Percentiles rank a stretch among this genome's conserved stretches.
Evolutionary conservation across 2,113 vertebrate genomes (phyloP).

Genomic region (Papio anubis): DNA sequence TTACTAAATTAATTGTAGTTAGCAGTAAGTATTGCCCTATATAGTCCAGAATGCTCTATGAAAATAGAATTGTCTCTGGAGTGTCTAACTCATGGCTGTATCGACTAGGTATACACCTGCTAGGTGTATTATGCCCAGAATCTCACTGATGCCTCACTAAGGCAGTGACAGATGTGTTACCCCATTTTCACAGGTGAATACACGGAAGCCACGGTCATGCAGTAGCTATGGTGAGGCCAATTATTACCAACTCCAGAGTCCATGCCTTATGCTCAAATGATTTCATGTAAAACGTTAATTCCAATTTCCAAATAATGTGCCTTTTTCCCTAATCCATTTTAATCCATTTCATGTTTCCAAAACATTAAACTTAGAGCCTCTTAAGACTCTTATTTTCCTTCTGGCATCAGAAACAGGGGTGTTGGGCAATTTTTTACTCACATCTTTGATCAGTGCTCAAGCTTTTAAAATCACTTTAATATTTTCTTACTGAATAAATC

Average conservation of each 20-base stretch:
- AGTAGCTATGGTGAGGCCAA: background rate
- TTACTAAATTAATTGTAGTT: background rate
- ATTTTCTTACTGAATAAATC: background rate
- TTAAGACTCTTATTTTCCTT: background rate
- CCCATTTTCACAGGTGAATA: background rate
- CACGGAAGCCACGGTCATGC: background rate
- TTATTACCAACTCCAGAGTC: background rate
- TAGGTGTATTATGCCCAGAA: accelerated
- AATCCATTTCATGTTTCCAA: background rate
- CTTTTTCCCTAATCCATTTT: background rate
- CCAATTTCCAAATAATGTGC: background rate
- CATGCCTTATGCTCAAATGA: background rate
- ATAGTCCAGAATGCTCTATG: background rate
- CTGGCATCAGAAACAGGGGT: background rate
- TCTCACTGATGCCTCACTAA: background rate
- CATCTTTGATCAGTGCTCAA: background rate
- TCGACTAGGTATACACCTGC: accelerated
- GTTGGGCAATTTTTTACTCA: background rate
- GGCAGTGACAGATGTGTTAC: accelerated
- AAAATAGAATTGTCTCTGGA: background rate
- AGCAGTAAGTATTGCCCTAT: background rate
- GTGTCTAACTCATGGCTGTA: background rate
- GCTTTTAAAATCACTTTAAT: background rate
- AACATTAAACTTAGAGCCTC: background rate
- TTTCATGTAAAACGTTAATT: background rate